These are phyloP conservation scores for Pseudococcus longispinus DNA, from an alignment of 2,888 invertebrate genomes.

Conservation along the genomic window DNA sequence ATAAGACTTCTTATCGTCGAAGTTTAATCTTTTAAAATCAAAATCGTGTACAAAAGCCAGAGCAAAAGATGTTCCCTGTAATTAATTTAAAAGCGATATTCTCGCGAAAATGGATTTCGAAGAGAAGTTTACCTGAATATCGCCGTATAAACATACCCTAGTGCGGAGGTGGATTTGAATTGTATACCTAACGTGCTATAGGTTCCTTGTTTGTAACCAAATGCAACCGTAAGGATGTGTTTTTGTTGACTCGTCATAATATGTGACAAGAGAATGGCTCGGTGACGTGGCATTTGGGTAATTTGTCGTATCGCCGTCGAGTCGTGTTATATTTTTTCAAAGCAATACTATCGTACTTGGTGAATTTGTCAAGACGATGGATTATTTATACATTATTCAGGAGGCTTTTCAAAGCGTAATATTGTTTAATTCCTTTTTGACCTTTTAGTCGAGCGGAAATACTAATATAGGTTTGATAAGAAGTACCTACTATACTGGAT, in stretches of 20 bases:
- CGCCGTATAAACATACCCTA: background rate
- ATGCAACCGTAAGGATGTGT: background rate
- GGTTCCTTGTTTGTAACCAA: background rate
- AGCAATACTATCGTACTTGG: background rate
- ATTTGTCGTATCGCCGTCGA: slow-evolving; percentile 29
- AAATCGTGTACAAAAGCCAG: slow-evolving; percentile 27
- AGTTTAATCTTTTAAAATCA: slow-evolving; percentile 42
- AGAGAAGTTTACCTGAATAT: background rate
- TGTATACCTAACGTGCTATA: background rate
- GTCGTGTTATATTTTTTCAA: background rate
- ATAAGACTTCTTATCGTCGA: slow-evolving; percentile 29
- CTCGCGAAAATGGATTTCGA: background rate
- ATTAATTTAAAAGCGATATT: slow-evolving; percentile 33
- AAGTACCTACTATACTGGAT: background rate
- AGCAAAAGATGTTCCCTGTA: background rate
- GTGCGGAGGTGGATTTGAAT: background rate
- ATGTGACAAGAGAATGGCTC: background rate
- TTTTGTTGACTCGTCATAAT: slow-evolving; percentile 36
- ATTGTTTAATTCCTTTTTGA: slow-evolving; percentile 43
- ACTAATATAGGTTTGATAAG: slow-evolving; percentile 7
- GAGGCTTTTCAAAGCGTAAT: background rate
- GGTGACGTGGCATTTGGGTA: background rate
- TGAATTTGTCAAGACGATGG: slow-evolving; percentile 29
- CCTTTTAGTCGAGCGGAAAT: slow-evolving; percentile 21
- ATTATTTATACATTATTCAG: slow-evolving; percentile 42